Conservation (phyloP, 2,888 invertebrate species). For the Eustalomyia histrio region DNA sequence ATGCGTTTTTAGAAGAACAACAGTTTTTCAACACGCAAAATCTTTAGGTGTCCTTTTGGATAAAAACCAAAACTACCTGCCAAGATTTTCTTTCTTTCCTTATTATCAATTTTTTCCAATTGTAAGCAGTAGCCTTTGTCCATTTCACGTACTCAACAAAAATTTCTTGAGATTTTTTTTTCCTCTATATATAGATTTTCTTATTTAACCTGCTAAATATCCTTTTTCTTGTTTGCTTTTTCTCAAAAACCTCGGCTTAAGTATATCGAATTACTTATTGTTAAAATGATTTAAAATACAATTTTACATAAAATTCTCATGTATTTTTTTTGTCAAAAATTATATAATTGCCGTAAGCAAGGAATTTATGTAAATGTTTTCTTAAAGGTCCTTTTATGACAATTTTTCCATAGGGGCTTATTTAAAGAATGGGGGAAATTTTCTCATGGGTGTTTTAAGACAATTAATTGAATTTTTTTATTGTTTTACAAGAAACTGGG, state of each 20-base stretch:
- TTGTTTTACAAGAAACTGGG: background rate
- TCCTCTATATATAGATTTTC: background rate
- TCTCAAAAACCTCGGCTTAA: slow-evolving; percentile 1
- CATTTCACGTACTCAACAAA: slow-evolving; percentile 9
- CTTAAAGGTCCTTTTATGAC: background rate
- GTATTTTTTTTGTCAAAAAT: background rate
- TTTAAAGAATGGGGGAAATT: background rate
- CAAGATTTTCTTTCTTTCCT: background rate
- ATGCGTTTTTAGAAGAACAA: slow-evolving; percentile 18
- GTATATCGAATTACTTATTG: slow-evolving; percentile 32
- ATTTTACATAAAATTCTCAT: slow-evolving; percentile 16
- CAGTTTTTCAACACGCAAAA: slow-evolving; percentile 1
- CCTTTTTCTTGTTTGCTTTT: slow-evolving; percentile 1
- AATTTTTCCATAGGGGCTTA: slow-evolving; percentile 19
- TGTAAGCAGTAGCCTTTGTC: slow-evolving; percentile 30
- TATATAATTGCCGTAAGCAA: background rate
- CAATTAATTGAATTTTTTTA: background rate
- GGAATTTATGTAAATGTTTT: slow-evolving; percentile 25
- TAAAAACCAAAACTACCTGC: background rate
- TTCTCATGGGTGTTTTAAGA: slow-evolving; percentile 2
- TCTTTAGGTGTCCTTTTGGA: background rate
- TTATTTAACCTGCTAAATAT: slow-evolving; percentile 18
- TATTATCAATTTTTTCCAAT: slow-evolving; percentile 12
- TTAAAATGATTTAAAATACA: slow-evolving; percentile 4
- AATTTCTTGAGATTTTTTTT: background rate